These are phyloP conservation scores for Chionis minor DNA, from an alignment of 2,113 vertebrate species.

Conservation along the genomic window DNA sequence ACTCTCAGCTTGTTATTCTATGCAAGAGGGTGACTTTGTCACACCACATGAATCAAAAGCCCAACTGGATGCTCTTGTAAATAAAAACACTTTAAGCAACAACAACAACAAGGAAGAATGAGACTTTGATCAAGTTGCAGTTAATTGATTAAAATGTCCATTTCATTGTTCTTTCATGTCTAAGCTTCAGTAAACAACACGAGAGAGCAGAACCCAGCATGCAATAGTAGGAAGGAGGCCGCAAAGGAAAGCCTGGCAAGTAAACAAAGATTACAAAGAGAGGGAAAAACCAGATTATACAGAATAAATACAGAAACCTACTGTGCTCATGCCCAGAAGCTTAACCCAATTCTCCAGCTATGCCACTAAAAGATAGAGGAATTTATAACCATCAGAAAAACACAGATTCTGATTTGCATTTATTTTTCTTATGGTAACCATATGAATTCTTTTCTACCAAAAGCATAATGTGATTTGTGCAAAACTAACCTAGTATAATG, in stretches of 20 bases:
- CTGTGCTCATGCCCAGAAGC: slow-evolving; percentile 19
- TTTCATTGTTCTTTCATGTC: slow-evolving; percentile 27
- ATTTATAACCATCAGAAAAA: background rate
- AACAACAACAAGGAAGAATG: background rate
- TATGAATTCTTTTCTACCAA: background rate
- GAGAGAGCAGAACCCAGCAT: background rate
- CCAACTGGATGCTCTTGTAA: background rate
- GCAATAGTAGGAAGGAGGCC: background rate
- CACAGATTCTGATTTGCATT: background rate
- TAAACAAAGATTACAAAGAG: slow-evolving; percentile 49
- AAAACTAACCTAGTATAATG: background rate
- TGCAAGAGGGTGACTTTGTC: slow-evolving; percentile 6
- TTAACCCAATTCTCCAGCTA: slow-evolving; percentile 34
- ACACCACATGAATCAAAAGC: slow-evolving; percentile 3
- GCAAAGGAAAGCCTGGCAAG: slow-evolving; percentile 14
- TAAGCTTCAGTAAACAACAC: slow-evolving; percentile 18
- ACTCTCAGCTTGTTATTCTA: background rate
- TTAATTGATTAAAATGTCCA: slow-evolving; percentile 52
- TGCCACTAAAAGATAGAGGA: background rate
- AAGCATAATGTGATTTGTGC: background rate
- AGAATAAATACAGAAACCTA: slow-evolving; percentile 32
- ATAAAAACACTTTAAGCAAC: slow-evolving; percentile 31
- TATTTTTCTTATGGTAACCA: background rate
- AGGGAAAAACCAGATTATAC: background rate
- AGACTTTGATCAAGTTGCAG: slow-evolving; percentile 44